Percentiles rank a stretch among this genome's conserved stretches.
phyloP scores from a whole-genome alignment of 1,140 invertebrate genomes.

The Trichoplusia ni region DNA sequence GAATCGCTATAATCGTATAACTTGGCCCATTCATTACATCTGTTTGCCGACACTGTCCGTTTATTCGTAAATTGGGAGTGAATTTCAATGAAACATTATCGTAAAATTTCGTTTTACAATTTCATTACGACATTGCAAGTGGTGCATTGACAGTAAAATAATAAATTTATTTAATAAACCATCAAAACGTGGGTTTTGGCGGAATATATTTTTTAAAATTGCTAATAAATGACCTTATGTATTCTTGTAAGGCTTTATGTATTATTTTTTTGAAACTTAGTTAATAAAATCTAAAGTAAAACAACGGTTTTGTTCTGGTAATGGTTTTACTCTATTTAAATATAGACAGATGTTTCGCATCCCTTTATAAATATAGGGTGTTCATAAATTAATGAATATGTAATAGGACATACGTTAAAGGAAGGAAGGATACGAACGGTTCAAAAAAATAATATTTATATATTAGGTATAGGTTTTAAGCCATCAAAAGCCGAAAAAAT shows the following conservation, averaged over 20 bases:
- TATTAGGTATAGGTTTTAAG: too few species aligned
- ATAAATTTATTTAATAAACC: conserved; percentile 10
- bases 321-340: too few species aligned
- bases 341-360: too few species aligned
- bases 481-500: too few species aligned
- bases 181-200: conserved; percentile 16
- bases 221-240: background rate
- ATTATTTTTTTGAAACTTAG: background rate
- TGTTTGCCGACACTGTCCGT: conserved; percentile 3
- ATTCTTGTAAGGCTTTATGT: background rate
- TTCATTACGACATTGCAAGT: conserved; percentile 45
- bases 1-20: background rate
- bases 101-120: conserved; percentile 46
- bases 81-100: conserved; percentile 40
- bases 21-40: background rate
- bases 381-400: too few species aligned
- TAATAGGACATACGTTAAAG: too few species aligned
- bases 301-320: too few species aligned
- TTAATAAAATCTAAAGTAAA: too few species aligned
- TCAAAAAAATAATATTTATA: too few species aligned
- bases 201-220: background rate
- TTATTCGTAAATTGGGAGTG: conserved; percentile 35
- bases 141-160: conserved; percentile 30
- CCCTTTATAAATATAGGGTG: too few species aligned
- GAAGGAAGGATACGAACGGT: too few species aligned